These are phyloP conservation scores for Drosophila koepferae DNA, from an alignment of 2,888 invertebrate species.

Conservation along the genomic window DNA sequence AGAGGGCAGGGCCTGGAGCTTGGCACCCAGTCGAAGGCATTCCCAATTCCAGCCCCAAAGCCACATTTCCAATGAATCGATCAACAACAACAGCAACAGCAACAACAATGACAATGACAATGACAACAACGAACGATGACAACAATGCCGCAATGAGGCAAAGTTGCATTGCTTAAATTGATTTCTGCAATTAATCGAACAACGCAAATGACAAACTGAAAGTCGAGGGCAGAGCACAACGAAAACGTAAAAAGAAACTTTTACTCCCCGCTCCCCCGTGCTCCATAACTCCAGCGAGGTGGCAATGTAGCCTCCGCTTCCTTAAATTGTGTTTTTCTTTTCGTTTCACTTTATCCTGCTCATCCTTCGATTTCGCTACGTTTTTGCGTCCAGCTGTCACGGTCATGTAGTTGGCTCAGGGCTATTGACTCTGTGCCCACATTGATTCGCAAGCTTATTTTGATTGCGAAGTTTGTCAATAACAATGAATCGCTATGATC, in stretches of 20 bases:
- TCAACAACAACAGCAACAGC: constrained; percentile 38
- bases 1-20: neutral
- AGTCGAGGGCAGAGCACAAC: constrained; percentile 5
- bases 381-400: constrained; percentile 58
- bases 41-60: constrained; percentile 70
- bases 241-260: constrained; percentile 20
- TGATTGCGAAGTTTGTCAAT: neutral
- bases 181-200: constrained; percentile 84
- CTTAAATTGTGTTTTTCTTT: constrained; percentile 16
- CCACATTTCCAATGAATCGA: constrained; percentile 74
- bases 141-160: constrained; percentile 72
- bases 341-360: constrained; percentile 1
- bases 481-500: neutral
- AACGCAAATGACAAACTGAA: constrained; percentile 74
- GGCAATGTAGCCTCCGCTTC: neutral
- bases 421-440: constrained; percentile 48
- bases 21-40: constrained; percentile 45
- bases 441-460: constrained; percentile 23
- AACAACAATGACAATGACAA: constrained; percentile 17
- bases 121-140: constrained; percentile 26
- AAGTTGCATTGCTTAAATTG: constrained; percentile 82
- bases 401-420: constrained; percentile 47
- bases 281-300: neutral
- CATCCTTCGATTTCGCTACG: constrained; percentile 45
- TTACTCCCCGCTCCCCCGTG: constrained; percentile 10